These are phyloP conservation scores for Polietes domitor DNA, from an alignment of 2,888 invertebrate species.

Conservation along the genomic window DNA sequence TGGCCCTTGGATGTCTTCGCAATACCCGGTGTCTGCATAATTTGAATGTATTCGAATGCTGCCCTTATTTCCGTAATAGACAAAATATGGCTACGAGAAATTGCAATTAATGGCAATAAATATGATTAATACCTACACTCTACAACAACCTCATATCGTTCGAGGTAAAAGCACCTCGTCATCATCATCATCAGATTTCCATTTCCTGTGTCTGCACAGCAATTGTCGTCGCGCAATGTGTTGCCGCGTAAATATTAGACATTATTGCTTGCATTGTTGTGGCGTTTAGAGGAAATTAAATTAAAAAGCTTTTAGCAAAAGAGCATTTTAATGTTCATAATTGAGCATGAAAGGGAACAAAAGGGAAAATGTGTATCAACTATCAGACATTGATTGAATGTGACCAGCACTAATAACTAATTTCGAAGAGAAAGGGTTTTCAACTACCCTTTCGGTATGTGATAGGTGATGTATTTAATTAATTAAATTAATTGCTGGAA, in stretches of 20 bases:
- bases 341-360: conserved; percentile 28
- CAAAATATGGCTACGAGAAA: too few species aligned
- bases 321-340: conserved; percentile 30
- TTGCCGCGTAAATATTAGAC: background rate
- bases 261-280: background rate
- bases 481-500: too few species aligned
- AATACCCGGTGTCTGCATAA: too few species aligned
- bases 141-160: background rate
- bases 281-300: conserved; percentile 25
- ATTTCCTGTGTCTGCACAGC: background rate
- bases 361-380: conserved; percentile 3
- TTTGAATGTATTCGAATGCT: too few species aligned
- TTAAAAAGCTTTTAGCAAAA: conserved; percentile 39
- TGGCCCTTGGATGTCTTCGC: too few species aligned
- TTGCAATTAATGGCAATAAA: conserved; percentile 1
- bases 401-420: background rate
- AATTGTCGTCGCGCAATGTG: background rate
- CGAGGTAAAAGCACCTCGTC: background rate
- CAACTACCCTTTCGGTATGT: too few species aligned
- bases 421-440: too few species aligned
- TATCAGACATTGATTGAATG: conserved; percentile 9
- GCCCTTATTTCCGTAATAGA: background rate
- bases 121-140: background rate
- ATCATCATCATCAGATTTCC: background rate
- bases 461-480: too few species aligned